A percentile compares a stretch with the other conserved stretches of the same genome.
Evolutionary conservation across 2,113 vertebrate species (phyloP).

Genomic region (Cinclus cinclus): DNA sequence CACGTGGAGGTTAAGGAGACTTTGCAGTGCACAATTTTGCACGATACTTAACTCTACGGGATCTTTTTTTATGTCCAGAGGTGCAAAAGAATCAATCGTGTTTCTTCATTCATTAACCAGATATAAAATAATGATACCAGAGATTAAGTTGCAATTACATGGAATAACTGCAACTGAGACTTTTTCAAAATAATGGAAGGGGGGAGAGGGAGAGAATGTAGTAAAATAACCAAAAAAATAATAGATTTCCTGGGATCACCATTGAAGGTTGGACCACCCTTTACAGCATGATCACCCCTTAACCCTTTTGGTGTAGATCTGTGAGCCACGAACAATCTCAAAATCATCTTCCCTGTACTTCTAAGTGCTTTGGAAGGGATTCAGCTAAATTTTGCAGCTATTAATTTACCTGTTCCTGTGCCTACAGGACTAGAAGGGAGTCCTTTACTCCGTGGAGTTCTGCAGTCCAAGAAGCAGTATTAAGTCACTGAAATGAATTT

Average conservation of each 20-base stretch:
- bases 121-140: neutral
- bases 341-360: neutral
- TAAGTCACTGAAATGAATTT: neutral
- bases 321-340: neutral
- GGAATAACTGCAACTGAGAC: neutral
- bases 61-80: neutral
- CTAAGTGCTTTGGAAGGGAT: neutral
- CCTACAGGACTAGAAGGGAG: neutral
- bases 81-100: neutral
- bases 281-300: neutral
- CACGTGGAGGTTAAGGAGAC: neutral
- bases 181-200: neutral
- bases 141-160: neutral
- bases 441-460: neutral
- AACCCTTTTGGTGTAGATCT: neutral
- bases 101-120: neutral
- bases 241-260: neutral
- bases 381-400: neutral
- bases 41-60: neutral
- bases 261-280: neutral
- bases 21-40: neutral
- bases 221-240: neutral
- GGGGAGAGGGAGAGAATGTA: fast-evolving
- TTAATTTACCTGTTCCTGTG: neutral
- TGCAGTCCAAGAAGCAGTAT: neutral